A percentile compares a stretch with the other conserved stretches of the same genome.
These are phyloP conservation scores for Diachasmimorpha longicaudata DNA, from an alignment of 1,140 invertebrate genomes.

Conservation along the genomic window DNA sequence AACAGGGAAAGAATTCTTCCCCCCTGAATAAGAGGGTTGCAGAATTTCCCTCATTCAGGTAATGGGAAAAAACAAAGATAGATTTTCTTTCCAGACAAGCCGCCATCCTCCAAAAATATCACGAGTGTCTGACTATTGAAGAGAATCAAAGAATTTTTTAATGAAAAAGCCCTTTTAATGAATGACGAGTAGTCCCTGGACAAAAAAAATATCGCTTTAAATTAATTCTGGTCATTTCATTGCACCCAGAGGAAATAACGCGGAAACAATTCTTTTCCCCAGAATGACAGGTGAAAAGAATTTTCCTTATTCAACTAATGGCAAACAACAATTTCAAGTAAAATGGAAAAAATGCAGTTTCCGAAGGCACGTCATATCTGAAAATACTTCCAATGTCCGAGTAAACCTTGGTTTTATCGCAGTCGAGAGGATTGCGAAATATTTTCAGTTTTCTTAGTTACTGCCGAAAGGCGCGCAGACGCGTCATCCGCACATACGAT, in stretches of 20 bases:
- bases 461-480: constrained; percentile 21
- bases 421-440: constrained; percentile 12
- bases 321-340: not conserved
- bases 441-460: constrained; percentile 16
- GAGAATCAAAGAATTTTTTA: too few relatives aligned
- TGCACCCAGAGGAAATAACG: not conserved
- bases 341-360: too few relatives aligned
- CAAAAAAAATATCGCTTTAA: not conserved
- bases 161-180: too few relatives aligned
- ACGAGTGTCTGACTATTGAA: not conserved
- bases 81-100: not conserved
- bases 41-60: not conserved
- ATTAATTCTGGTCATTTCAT: not conserved
- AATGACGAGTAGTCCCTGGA: too few relatives aligned
- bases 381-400: not conserved
- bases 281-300: not conserved
- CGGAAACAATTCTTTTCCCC: not conserved
- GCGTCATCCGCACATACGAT: constrained; percentile 15
- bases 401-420: not conserved
- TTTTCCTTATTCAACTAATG: not conserved
- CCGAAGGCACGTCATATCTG: not conserved
- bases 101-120: not conserved
- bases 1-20: not conserved
- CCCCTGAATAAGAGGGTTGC: not conserved
- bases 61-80: not conserved